These are phyloP conservation scores for Lytechinus pictus DNA, from an alignment of 35 echinoderm and acorn worm species.

Conservation along the genomic window DNA sequence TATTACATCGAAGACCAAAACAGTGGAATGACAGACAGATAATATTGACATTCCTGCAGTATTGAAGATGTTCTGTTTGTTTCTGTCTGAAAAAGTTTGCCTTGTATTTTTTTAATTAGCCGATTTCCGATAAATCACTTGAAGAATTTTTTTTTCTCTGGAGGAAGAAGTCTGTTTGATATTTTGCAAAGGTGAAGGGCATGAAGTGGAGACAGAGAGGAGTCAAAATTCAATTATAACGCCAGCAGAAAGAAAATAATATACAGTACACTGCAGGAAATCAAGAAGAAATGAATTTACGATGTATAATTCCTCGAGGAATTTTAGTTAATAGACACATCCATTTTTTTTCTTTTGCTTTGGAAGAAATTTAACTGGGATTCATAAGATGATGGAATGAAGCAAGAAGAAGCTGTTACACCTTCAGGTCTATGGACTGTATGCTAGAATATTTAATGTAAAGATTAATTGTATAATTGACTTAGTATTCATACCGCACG, in stretches of 20 bases:
- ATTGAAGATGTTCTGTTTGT: neutral
- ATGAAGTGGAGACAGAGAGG: neutral
- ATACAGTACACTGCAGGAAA: neutral
- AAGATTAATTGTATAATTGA: neutral
- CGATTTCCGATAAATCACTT: neutral
- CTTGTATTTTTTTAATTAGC: neutral
- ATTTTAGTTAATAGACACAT: neutral
- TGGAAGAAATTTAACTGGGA: neutral
- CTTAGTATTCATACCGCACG: too few relatives aligned
- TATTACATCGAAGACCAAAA: neutral
- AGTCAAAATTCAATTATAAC: neutral
- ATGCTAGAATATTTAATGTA: neutral
- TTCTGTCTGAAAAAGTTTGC: neutral
- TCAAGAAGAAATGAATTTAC: neutral
- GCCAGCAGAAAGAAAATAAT: neutral
- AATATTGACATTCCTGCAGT: neutral
- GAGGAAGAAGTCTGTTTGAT: neutral
- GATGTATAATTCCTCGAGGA: neutral
- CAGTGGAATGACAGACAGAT: neutral
- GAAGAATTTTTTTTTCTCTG: neutral
- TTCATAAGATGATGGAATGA: neutral
- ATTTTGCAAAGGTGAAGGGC: neutral
- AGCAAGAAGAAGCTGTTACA: neutral
- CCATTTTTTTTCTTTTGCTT: neutral
- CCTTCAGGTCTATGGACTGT: neutral